A percentile compares a stretch with the other conserved stretches of the same genome.
phyloP scores from a whole-genome alignment of 1,140 invertebrate genomes.

The Rhizoglyphus robini region DNA sequence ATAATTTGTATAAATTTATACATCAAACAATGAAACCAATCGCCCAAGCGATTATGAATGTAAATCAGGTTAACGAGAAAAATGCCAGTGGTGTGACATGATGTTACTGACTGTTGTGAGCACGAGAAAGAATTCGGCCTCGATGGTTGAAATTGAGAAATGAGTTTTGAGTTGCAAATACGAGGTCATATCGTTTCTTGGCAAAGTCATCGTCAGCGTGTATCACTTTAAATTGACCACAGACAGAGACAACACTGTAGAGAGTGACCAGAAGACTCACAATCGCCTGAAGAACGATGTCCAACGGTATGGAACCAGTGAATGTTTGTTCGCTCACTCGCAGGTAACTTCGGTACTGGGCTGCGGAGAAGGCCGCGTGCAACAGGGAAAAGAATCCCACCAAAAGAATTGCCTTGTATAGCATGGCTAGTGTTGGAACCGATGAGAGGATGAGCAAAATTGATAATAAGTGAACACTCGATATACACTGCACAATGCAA shows the following conservation, averaged over 20 bases:
- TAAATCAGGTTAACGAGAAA: no score
- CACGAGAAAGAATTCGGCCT: constrained; percentile 41
- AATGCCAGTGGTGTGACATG: no score
- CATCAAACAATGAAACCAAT: no score
- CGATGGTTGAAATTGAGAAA: constrained; percentile 82
- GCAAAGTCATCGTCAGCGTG: constrained; percentile 68
- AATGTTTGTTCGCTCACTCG: constrained; percentile 76
- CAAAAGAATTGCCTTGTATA: constrained; percentile 1
- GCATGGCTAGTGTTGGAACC: not conserved
- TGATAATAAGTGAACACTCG: no score
- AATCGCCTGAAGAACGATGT: constrained; percentile 76
- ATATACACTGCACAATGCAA: no score
- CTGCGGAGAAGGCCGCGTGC: constrained; percentile 74
- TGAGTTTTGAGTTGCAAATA: constrained; percentile 65
- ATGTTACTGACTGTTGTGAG: no score
- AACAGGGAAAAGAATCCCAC: constrained; percentile 61
- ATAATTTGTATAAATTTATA: no score
- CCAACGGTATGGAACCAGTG: constrained; percentile 53
- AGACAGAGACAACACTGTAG: constrained; percentile 72
- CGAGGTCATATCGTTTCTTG: constrained; percentile 68
- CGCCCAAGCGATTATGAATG: no score
- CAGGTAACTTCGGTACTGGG: constrained; percentile 73
- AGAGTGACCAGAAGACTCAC: constrained; percentile 67
- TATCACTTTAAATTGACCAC: constrained; percentile 81
- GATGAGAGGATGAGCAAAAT: no score